These are phyloP conservation scores for Alosa sapidissima DNA, from an alignment of 2,797 vertebrate genomes.

Conservation along the genomic window DNA sequence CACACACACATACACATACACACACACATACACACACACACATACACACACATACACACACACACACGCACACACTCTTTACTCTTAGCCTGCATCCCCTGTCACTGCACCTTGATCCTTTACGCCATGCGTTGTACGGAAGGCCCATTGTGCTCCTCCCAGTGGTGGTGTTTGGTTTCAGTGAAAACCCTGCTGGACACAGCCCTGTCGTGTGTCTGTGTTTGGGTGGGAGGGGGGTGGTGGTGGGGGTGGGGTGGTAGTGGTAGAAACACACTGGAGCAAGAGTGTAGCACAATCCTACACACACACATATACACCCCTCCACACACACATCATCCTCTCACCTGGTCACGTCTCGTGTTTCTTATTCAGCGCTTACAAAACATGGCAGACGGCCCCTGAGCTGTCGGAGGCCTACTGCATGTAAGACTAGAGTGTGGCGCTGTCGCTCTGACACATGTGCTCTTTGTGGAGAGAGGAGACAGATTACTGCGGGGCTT, in stretches of 20 bases:
- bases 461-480: background rate
- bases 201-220: constrained; percentile 1
- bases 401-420: background rate
- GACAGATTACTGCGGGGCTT: background rate
- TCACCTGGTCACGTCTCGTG: constrained; percentile 33
- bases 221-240: background rate
- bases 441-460: background rate
- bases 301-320: background rate
- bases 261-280: background rate
- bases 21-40: background rate
- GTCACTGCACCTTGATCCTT: constrained; percentile 6
- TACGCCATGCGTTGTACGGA: background rate
- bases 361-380: constrained; percentile 38
- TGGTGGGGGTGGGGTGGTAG: too few species aligned
- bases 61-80: background rate
- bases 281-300: background rate
- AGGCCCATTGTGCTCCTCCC: background rate
- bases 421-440: background rate
- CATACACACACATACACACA: background rate
- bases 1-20: constrained; percentile 27
- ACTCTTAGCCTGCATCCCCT: background rate
- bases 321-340: background rate
- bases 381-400: constrained; percentile 9
- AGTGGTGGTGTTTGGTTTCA: constrained; percentile 24
- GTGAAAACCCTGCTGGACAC: constrained; percentile 26